Evolutionary conservation across 2,888 invertebrate species (phyloP).

Genomic region (Pedicia rivosa): DNA sequence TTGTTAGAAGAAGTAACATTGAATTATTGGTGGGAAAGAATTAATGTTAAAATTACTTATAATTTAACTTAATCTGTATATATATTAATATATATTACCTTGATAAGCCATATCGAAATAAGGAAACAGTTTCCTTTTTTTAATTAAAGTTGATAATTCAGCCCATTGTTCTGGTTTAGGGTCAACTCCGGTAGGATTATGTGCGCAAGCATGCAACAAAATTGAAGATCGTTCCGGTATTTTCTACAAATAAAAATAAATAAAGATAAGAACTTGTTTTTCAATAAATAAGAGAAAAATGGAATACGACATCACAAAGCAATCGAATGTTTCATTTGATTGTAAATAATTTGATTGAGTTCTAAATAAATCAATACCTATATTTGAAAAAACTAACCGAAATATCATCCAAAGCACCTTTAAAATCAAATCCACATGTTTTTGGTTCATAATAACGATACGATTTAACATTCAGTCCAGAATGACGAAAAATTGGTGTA

Average conservation of each 20-base stretch:
- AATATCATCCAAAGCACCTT: conserved; percentile 80
- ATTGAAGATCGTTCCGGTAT: conserved; percentile 84
- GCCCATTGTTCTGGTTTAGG: conserved; percentile 79
- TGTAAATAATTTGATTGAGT: not conserved
- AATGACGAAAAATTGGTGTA: conserved; percentile 79
- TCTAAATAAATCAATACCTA: not conserved
- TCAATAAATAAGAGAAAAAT: not conserved
- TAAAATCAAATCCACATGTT: conserved; percentile 85
- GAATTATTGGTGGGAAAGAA: too few relatives aligned
- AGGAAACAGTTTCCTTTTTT: conserved; percentile 65
- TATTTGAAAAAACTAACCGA: conserved; percentile 42
- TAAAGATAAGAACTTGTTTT: not conserved
- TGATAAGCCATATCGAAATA: conserved; percentile 99
- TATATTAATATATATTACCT: too few relatives aligned
- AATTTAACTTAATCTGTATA: too few relatives aligned
- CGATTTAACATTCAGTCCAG: conserved; percentile 68
- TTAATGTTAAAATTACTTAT: too few relatives aligned
- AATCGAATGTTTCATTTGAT: not conserved
- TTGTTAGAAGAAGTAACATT: too few relatives aligned
- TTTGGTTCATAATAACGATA: conserved; percentile 91
- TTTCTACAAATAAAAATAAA: conserved; percentile 43
- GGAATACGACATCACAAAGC: not conserved
- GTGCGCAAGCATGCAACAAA: conserved; percentile 91
- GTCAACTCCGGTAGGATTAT: conserved; percentile 96
- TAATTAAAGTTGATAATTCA: conserved; percentile 68